These are phyloP conservation scores for Nebria ingens DNA, from an alignment of 1,140 invertebrate genomes.

Conservation along the genomic window DNA sequence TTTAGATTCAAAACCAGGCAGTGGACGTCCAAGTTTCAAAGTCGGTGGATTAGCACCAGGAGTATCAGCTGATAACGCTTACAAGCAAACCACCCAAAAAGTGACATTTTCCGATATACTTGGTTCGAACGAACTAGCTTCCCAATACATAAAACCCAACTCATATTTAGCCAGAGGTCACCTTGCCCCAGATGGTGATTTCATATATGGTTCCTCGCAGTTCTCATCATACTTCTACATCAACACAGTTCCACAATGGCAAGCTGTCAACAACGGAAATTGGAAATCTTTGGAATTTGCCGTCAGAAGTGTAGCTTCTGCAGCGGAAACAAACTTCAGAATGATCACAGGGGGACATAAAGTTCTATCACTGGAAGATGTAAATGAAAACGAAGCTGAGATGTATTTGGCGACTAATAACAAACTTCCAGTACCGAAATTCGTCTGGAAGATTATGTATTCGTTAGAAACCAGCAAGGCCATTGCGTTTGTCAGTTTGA, in stretches of 20 bases:
- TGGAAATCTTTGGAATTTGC: conserved; percentile 38
- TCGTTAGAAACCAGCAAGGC: conserved; percentile 24
- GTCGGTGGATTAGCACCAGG: conserved; percentile 22
- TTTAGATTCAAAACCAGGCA: conserved; percentile 26
- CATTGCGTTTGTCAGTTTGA: conserved; percentile 38
- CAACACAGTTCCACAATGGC: conserved; percentile 45
- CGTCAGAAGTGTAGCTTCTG: conserved; percentile 27
- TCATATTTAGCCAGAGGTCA: conserved; percentile 40
- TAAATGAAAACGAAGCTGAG: conserved; percentile 15
- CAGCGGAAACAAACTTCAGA: conserved; percentile 21
- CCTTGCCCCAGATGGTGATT: conserved; percentile 42
- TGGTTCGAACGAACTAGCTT: conserved; percentile 23
- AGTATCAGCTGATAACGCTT: conserved; percentile 19
- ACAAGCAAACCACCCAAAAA: conserved; percentile 28
- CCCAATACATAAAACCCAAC: conserved; percentile 29
- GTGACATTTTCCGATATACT: conserved; percentile 29
- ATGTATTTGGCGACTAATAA: conserved; percentile 31
- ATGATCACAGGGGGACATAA: conserved; percentile 35
- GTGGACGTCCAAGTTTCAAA: conserved; percentile 26
- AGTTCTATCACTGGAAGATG: conserved; percentile 28
- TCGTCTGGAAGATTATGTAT: conserved; percentile 38
- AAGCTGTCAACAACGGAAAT: conserved; percentile 37
- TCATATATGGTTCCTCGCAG: conserved; percentile 37
- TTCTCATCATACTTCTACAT: conserved; percentile 41
- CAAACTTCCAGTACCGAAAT: conserved; percentile 36